Base-by-base conservation (phyloP, 2,113 vertebrate species). In the Notechis scutatus region DNA sequence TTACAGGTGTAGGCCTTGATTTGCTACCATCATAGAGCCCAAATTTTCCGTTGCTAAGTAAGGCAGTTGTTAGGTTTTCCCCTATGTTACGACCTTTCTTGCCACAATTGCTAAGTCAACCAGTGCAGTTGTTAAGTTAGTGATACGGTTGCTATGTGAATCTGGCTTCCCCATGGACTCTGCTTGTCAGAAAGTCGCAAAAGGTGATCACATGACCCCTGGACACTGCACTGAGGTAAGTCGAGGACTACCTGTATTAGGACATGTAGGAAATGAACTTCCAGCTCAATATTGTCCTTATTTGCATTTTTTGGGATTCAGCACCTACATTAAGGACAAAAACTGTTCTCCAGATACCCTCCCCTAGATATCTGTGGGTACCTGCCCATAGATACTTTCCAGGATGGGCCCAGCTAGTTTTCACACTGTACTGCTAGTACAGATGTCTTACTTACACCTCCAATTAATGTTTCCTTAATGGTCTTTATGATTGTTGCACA, bases 391-490 rank as follows among this genome's bases (percentile, higher is more conserved):
- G 64, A 34, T 34, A 34, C 29, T n/a, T 14, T 74, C n/a, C 5
- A 69, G 57, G 55, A 34, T 5, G 4, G 2, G 34, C 24, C 7
- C 6, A 21, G 24, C n/a, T 11, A 21, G 14, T 39, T 24, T 20
- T 20, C 20, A 47, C 1, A 55, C 29, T 2, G 14, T 87, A 5
- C 3, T 90, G 14, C 3, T 6, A 5, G 45, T 74, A 92, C 8
- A 34, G 87, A 90, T 0, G n/a, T 86, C 57, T 45, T 88, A 97
- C 98, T 99, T 97, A 99, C 98, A 96, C 98, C 98, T 98, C 98
- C 99, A 57, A 95, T 94, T 94, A 98, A 42, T 0, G 92, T 97
- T 8, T 94, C 95, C 0, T 89, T 92, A 64, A 96, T 95, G 52
- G 91, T 97, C 96, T 97, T 96, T 29, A 97, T 95, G 11, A 95